These are phyloP conservation scores for Flexamia atlantica DNA, from an alignment of 2,888 invertebrate genomes.

Conservation along the genomic window DNA sequence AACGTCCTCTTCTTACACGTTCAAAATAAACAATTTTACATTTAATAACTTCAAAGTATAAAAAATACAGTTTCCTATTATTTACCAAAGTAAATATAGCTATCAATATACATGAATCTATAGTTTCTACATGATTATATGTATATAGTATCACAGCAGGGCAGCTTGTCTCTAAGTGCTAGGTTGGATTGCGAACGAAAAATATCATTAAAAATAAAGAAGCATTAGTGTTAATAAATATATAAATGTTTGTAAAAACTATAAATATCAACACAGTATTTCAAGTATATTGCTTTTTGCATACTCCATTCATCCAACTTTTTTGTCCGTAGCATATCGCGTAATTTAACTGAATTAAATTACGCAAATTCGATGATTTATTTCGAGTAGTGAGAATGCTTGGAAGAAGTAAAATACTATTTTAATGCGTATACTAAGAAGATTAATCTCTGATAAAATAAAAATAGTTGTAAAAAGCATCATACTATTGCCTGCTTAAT, in stretches of 20 bases:
- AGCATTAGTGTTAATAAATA: not conserved
- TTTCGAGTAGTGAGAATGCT: no score
- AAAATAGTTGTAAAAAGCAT: no score
- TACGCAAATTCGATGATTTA: no score
- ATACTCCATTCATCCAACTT: not conserved
- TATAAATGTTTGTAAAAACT: not conserved
- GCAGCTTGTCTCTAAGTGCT: constrained; percentile 40
- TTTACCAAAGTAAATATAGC: constrained; percentile 54
- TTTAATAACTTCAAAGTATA: constrained; percentile 47
- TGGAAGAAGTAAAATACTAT: no score
- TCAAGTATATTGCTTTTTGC: constrained; percentile 8
- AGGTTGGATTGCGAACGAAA: constrained; percentile 28
- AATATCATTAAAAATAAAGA: not conserved
- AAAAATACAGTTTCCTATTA: constrained; percentile 44
- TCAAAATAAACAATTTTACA: constrained; percentile 36
- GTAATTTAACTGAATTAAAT: no score
- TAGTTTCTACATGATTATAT: constrained; percentile 40
- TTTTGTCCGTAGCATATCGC: no score
- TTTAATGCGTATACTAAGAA: no score
- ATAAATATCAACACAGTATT: not conserved
- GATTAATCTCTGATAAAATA: no score
- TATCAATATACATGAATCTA: constrained; percentile 32
- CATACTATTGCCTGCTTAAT: no score
- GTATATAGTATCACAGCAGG: constrained; percentile 48
- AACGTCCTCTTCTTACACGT: not conserved